phyloP scores from a whole-genome alignment of 1,140 invertebrate genomes.

The Drosophila murphyi region DNA sequence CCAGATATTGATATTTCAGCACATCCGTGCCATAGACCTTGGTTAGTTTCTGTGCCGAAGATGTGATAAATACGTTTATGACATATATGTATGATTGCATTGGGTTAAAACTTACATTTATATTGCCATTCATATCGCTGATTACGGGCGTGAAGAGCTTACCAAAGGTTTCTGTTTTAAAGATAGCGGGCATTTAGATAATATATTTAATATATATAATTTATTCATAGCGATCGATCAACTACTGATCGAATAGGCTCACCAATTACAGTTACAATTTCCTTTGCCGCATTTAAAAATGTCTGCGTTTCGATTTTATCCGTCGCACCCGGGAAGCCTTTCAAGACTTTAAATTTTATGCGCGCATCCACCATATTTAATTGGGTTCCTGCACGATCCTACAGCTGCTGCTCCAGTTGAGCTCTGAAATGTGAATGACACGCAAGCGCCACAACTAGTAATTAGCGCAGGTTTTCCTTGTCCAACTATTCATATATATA shows the following conservation, averaged over 20 bases:
- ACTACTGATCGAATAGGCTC: constrained; percentile 61
- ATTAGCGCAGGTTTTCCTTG: constrained; percentile 2
- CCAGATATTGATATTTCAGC: constrained; percentile 86
- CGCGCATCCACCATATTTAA: constrained; percentile 48
- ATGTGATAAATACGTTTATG: background rate
- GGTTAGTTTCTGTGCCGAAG: constrained; percentile 87
- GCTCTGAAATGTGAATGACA: constrained; percentile 39
- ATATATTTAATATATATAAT: background rate
- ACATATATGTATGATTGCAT: background rate
- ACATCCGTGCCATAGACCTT: constrained; percentile 86
- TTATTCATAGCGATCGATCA: constrained; percentile 12
- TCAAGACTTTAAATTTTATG: constrained; percentile 74
- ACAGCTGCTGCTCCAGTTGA: constrained; percentile 15
- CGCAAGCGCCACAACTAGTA: background rate
- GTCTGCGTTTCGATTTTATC: constrained; percentile 87
- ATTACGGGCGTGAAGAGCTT: constrained; percentile 89
- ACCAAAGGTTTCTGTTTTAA: constrained; percentile 88
- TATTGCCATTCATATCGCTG: constrained; percentile 90
- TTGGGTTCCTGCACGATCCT: background rate
- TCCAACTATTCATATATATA: constrained; percentile 2
- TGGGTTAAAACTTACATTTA: constrained; percentile 86
- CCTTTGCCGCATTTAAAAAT: constrained; percentile 87
- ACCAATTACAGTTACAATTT: constrained; percentile 88
- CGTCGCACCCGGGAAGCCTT: constrained; percentile 85
- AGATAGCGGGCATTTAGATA: constrained; percentile 4